Conservation (phyloP, 2,113 vertebrate species). For the Limanda limanda region DNA sequence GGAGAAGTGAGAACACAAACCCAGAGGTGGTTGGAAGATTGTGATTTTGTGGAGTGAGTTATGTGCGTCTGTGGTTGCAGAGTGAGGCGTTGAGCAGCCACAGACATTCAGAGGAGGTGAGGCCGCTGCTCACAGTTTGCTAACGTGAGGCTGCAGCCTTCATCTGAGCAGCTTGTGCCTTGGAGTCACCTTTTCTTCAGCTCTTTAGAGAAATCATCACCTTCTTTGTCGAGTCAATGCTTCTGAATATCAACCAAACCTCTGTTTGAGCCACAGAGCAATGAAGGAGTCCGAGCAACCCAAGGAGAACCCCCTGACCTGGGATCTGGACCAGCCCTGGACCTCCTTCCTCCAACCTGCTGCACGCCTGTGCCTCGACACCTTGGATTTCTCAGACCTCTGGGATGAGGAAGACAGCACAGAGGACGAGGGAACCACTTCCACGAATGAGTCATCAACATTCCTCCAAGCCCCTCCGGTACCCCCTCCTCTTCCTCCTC, state of each 20-base stretch:
- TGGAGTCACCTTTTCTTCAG: neutral
- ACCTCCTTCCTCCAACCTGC: conserved; percentile 45
- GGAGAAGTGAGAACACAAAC: conserved; percentile 31
- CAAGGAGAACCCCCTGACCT: conserved; percentile 44
- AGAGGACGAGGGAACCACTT: conserved; percentile 60
- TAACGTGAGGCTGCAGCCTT: neutral
- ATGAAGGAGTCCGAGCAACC: conserved; percentile 74
- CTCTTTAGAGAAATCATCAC: neutral
- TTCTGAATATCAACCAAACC: too few species aligned
- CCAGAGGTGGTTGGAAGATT: conserved; percentile 49
- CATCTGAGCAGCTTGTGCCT: neutral
- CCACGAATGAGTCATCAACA: neutral
- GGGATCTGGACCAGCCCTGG: conserved; percentile 68
- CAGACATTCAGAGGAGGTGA: conserved; percentile 41
- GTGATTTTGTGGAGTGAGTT: conserved; percentile 57
- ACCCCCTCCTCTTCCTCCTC: conserved; percentile 61
- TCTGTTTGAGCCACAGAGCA: neutral
- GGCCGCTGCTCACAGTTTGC: neutral
- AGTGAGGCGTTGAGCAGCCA: conserved; percentile 45
- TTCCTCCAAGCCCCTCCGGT: conserved; percentile 11
- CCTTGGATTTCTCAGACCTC: conserved; percentile 84
- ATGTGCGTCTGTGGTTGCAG: conserved; percentile 57
- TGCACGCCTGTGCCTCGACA: conserved; percentile 72
- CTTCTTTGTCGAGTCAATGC: neutral
- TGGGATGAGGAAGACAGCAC: conserved; percentile 81